These are phyloP conservation scores for Dolichallabes microphthalmus DNA, from an alignment of 2,113 vertebrate species.

Conservation along the genomic window DNA sequence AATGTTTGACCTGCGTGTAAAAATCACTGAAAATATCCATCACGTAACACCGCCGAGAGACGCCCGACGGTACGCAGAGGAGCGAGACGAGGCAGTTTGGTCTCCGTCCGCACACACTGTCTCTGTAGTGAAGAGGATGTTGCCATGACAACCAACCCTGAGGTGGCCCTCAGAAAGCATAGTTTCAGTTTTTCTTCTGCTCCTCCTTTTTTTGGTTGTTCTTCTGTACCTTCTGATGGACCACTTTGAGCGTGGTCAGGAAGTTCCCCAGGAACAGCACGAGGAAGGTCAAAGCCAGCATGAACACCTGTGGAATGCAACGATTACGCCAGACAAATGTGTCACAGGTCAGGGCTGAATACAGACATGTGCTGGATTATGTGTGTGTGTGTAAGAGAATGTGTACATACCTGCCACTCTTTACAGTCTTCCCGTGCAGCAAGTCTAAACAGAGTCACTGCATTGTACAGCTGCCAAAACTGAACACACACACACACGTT, in stretches of 20 bases:
- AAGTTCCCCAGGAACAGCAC: constrained; percentile 96
- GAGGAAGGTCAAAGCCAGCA: constrained; percentile 89
- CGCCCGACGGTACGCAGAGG: neutral
- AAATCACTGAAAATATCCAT: neutral
- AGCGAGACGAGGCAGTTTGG: neutral
- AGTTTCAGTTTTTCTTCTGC: neutral
- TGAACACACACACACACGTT: constrained; percentile 54
- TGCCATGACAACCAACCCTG: neutral
- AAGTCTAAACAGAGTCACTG: constrained; percentile 86
- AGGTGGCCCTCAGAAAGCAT: neutral
- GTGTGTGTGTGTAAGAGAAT: neutral
- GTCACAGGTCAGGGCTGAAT: neutral
- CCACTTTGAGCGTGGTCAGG: constrained; percentile 93
- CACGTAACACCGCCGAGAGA: neutral
- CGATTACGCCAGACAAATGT: neutral
- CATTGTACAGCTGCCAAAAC: constrained; percentile 99
- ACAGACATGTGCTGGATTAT: neutral
- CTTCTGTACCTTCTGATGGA: constrained; percentile 89
- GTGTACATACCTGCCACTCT: constrained; percentile 89
- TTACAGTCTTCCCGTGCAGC: constrained; percentile 86
- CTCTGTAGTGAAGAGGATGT: constrained; percentile 2
- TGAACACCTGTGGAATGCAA: constrained; percentile 80
- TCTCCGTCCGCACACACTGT: neutral
- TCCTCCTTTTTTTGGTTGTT: constrained; percentile 74
- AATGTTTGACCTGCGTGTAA: neutral